phyloP scores from a whole-genome alignment of 2,888 invertebrate species.

The Leptinotarsa juncta region DNA sequence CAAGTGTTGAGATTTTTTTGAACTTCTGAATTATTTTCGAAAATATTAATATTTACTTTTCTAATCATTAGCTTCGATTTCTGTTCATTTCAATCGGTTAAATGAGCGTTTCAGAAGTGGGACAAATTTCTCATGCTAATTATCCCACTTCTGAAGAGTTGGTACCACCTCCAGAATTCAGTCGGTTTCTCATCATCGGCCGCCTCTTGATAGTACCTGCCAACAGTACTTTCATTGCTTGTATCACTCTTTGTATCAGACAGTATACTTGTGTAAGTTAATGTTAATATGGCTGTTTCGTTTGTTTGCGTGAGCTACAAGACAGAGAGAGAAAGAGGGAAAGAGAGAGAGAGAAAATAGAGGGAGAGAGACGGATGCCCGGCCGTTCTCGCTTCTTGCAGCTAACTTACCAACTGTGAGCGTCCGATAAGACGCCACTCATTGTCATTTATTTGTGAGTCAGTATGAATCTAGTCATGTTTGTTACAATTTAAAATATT shows the following conservation, averaged over 20 bases:
- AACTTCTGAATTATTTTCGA: too few relatives aligned
- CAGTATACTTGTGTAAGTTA: slow-evolving; percentile 64
- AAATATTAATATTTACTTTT: too few relatives aligned
- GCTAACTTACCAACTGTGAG: slow-evolving; percentile 57
- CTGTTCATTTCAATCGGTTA: not conserved
- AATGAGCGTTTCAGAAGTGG: not conserved
- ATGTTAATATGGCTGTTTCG: slow-evolving; percentile 65
- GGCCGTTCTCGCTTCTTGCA: slow-evolving; percentile 65
- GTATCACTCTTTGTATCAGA: slow-evolving; percentile 51
- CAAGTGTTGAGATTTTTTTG: too few relatives aligned
- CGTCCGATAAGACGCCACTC: slow-evolving; percentile 60
- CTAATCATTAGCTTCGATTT: too few relatives aligned
- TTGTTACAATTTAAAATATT: slow-evolving; percentile 70
- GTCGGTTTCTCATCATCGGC: not conserved
- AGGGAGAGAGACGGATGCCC: slow-evolving; percentile 59
- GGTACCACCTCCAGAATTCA: not conserved
- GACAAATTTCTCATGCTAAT: not conserved
- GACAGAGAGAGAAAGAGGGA: slow-evolving; percentile 55
- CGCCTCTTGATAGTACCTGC: slow-evolving; percentile 21
- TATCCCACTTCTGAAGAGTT: not conserved
- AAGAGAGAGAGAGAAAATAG: slow-evolving; percentile 28
- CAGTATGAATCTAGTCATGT: slow-evolving; percentile 70
- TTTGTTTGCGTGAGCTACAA: slow-evolving; percentile 65
- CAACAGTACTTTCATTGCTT: slow-evolving; percentile 27
- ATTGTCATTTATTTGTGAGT: slow-evolving; percentile 67